These are phyloP conservation scores for Perizoma affinitatum DNA, from an alignment of 2,888 invertebrate species.

Conservation along the genomic window DNA sequence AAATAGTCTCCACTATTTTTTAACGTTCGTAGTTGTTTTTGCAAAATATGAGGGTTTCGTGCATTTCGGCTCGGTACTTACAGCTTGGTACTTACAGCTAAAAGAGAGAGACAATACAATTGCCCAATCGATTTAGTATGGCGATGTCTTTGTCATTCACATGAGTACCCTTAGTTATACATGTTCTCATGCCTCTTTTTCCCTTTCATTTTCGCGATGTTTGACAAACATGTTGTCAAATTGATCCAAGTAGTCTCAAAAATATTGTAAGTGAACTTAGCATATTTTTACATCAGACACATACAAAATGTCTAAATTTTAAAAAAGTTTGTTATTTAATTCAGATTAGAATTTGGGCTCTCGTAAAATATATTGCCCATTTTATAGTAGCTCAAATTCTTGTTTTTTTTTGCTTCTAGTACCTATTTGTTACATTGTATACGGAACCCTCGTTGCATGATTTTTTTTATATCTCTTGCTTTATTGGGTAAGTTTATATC, in stretches of 20 bases:
- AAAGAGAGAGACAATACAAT: constrained; percentile 13
- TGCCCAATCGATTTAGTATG: constrained; percentile 6
- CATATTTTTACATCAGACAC: too few relatives aligned
- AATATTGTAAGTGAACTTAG: too few relatives aligned
- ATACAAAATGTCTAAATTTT: too few relatives aligned
- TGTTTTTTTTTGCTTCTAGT: neutral
- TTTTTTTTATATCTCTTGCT: constrained; percentile 6
- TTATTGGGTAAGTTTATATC: neutral
- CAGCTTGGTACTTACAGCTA: constrained; percentile 4
- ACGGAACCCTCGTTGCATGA: constrained; percentile 13
- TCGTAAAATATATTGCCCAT: constrained; percentile 27
- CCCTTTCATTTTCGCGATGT: constrained; percentile 4
- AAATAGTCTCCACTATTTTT: constrained; percentile 24
- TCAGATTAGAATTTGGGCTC: constrained; percentile 11
- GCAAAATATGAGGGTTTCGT: constrained; percentile 17
- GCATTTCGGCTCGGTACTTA: neutral
- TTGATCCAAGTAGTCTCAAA: too few relatives aligned
- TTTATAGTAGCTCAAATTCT: constrained; percentile 16
- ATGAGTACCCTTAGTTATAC: neutral
- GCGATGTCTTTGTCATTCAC: constrained; percentile 12
- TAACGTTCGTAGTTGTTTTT: constrained; percentile 24
- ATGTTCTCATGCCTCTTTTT: constrained; percentile 9
- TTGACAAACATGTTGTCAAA: too few relatives aligned
- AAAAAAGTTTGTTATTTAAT: too few relatives aligned
- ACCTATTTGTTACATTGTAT: constrained; percentile 10